These are phyloP conservation scores for Semnornis frantzii DNA, from an alignment of 2,113 vertebrate species.

Conservation along the genomic window DNA sequence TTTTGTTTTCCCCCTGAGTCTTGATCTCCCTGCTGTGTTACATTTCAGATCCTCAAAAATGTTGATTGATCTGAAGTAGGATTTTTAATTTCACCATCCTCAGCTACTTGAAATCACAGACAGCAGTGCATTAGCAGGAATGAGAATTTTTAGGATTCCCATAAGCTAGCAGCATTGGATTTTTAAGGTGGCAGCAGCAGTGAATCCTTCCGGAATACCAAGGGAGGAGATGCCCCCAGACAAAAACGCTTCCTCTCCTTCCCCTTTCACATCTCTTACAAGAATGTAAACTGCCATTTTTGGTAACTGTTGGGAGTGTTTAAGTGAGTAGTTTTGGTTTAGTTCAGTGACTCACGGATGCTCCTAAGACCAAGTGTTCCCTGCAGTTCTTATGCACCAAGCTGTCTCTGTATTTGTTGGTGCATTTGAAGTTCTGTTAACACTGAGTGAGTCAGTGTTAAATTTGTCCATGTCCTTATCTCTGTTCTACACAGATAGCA, in stretches of 20 bases:
- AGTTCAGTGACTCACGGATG: not conserved
- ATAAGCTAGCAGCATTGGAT: not conserved
- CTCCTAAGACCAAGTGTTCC: not conserved
- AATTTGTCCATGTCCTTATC: not conserved
- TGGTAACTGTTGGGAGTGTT: not conserved
- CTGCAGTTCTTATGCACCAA: not conserved
- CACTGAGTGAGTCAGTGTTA: not conserved
- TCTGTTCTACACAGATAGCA: conserved; percentile 83
- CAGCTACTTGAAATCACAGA: not conserved
- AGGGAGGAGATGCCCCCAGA: not conserved
- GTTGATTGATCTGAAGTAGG: not conserved
- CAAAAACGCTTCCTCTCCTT: conserved; percentile 8
- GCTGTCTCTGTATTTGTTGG: not conserved
- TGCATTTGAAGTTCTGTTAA: not conserved
- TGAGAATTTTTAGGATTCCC: not conserved
- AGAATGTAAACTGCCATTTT: not conserved
- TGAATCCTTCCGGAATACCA: not conserved
- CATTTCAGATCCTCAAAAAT: not conserved
- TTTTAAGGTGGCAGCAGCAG: not conserved
- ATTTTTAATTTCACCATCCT: not conserved
- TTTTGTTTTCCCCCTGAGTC: not conserved
- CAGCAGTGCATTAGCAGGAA: not conserved
- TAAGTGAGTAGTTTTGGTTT: not conserved
- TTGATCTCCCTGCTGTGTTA: not conserved
- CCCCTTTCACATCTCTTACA: not conserved